phyloP scores from a whole-genome alignment of 2,888 invertebrate species.

The Platerodrilus igneus region DNA sequence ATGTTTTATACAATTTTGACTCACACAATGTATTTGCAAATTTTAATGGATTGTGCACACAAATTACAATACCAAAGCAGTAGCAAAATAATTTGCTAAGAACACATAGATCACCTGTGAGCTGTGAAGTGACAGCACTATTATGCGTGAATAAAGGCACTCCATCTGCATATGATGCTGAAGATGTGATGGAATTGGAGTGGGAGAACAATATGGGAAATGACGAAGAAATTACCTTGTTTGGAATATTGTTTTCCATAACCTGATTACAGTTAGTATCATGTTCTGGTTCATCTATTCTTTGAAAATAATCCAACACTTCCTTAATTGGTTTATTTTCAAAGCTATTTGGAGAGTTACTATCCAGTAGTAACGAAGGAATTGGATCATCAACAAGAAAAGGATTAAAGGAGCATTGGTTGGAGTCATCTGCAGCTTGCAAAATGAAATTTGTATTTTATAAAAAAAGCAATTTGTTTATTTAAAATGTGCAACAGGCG shows the following conservation, averaged over 20 bases:
- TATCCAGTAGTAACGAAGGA: conserved; percentile 39
- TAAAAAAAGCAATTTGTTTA: too few relatives aligned
- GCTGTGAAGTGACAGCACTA: conserved; percentile 30
- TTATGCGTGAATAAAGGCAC: conserved; percentile 36
- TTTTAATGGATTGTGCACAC: conserved; percentile 6
- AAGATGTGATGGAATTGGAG: too few relatives aligned
- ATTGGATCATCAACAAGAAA: conserved; percentile 44
- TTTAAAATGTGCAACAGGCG: too few relatives aligned
- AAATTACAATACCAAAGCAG: conserved; percentile 29
- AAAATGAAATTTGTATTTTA: too few relatives aligned
- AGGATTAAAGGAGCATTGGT: conserved; percentile 41
- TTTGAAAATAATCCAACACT: conserved; percentile 46
- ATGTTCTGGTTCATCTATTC: conserved; percentile 31
- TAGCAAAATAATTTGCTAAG: conserved; percentile 21
- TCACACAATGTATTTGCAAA: too few relatives aligned
- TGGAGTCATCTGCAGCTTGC: conserved; percentile 45
- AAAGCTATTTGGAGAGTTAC: conserved; percentile 33
- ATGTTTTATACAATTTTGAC: too few relatives aligned
- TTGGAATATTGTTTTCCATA: not conserved
- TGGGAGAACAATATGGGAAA: too few relatives aligned
- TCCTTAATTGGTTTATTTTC: conserved; percentile 38
- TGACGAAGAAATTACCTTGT: too few relatives aligned
- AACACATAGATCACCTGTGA: conserved; percentile 28
- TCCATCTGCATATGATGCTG: conserved; percentile 36
- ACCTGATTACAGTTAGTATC: not conserved